phyloP scores from a whole-genome alignment of 2,888 invertebrate genomes.

The Antheraea assamensis region DNA sequence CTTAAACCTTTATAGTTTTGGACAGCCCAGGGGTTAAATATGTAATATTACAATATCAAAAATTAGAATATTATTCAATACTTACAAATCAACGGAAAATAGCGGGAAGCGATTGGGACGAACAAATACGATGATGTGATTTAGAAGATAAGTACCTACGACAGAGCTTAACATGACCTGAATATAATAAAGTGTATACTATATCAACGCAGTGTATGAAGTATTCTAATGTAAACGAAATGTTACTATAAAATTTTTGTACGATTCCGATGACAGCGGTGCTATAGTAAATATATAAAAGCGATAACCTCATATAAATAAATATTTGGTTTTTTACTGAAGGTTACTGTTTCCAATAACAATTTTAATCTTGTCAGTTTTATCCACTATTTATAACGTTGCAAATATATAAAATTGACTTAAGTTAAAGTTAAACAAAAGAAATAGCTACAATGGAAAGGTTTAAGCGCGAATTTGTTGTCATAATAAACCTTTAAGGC shows the following conservation, averaged over 20 bases:
- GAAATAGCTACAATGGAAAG: conserved; percentile 32
- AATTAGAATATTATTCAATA: neutral
- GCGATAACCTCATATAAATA: neutral
- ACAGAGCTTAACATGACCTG: neutral
- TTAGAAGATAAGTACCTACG: neutral
- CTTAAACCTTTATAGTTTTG: no score
- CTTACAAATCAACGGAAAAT: neutral
- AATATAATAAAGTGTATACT: neutral
- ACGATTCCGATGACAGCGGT: neutral
- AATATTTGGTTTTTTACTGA: neutral
- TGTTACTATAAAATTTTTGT: neutral
- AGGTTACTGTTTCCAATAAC: conserved; percentile 9
- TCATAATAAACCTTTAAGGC: conserved; percentile 73
- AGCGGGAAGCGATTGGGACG: neutral
- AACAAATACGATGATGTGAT: neutral
- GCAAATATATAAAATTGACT: conserved; percentile 6
- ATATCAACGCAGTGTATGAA: neutral
- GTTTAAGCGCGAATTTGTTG: conserved; percentile 49
- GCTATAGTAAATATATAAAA: neutral
- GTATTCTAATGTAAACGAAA: neutral
- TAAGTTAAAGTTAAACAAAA: conserved; percentile 20
- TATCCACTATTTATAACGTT: conserved; percentile 9
- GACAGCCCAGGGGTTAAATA: no score
- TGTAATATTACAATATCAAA: neutral
- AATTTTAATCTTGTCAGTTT: conserved; percentile 10